Evolutionary conservation across 2,113 vertebrate species (phyloP).

Genomic region (Zosterops japonicus): DNA sequence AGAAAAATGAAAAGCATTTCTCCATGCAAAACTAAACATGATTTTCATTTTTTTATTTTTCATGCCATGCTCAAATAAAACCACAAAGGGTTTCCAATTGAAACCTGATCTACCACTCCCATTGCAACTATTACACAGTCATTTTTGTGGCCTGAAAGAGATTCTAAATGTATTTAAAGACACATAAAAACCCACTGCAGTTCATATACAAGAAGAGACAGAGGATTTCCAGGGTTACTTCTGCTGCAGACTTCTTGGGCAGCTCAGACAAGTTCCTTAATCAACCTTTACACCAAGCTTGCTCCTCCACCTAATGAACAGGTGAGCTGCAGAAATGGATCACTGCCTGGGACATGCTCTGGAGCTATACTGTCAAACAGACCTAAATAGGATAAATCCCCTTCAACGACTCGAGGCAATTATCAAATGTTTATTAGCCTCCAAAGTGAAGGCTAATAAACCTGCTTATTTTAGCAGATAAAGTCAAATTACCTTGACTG

Average conservation of each 20-base stretch:
- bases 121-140: not conserved
- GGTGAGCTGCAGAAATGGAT: not conserved
- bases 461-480: conserved; percentile 39
- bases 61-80: not conserved
- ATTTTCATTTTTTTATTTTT: not conserved
- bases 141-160: not conserved
- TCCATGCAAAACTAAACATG: not conserved
- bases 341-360: not conserved
- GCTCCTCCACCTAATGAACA: not conserved
- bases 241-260: not conserved
- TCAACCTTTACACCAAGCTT: not conserved
- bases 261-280: not conserved
- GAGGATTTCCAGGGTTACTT: not conserved
- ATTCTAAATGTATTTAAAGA: not conserved
- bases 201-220: not conserved
- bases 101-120: not conserved
- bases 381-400: conserved; percentile 1
- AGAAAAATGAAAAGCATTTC: not conserved
- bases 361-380: not conserved
- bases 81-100: not conserved
- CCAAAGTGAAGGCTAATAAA: conserved; percentile 26
- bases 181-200: not conserved
- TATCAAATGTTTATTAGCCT: conserved; percentile 46
- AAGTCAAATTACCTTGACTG: conserved; percentile 39
- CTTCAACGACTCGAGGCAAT: not conserved